These are phyloP conservation scores for Chionodraco myersi DNA, from an alignment of 2,113 vertebrate genomes.

Conservation along the genomic window DNA sequence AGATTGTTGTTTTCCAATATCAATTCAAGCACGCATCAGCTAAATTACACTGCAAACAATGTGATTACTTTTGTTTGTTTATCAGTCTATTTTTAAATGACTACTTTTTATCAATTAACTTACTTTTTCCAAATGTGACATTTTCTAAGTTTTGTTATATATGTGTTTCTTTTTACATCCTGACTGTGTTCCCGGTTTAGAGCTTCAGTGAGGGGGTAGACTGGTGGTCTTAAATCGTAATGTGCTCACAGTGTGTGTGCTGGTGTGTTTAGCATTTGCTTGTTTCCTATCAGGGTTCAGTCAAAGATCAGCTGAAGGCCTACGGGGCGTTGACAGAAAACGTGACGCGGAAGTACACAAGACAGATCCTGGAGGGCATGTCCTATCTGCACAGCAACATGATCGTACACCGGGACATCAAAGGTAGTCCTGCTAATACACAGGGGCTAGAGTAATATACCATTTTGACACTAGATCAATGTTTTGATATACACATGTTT, in stretches of 20 bases:
- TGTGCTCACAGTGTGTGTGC: not conserved
- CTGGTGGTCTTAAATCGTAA: not conserved
- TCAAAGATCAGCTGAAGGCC: conserved; percentile 98
- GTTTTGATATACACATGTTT: not conserved
- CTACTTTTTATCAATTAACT: too few relatives aligned
- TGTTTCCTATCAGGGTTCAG: conserved; percentile 87
- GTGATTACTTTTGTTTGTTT: too few relatives aligned
- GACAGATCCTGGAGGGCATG: conserved; percentile 98
- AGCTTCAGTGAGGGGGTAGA: not conserved
- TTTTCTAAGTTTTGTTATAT: too few relatives aligned
- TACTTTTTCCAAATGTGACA: too few relatives aligned
- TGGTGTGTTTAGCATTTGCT: too few relatives aligned
- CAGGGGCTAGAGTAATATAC: not conserved
- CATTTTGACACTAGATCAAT: not conserved
- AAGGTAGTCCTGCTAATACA: conserved; percentile 85
- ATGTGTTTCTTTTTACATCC: not conserved
- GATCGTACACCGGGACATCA: conserved; percentile 99
- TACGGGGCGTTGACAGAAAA: conserved; percentile 98
- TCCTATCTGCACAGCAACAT: conserved; percentile 99
- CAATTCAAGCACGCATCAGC: too few relatives aligned
- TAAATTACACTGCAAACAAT: too few relatives aligned
- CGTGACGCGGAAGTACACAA: conserved; percentile 95
- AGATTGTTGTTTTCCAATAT: too few relatives aligned
- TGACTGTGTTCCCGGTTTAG: not conserved
- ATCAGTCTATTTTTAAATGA: too few relatives aligned